Conservation (phyloP, 2,113 vertebrate species). For the Eulemur macaco region DNA sequence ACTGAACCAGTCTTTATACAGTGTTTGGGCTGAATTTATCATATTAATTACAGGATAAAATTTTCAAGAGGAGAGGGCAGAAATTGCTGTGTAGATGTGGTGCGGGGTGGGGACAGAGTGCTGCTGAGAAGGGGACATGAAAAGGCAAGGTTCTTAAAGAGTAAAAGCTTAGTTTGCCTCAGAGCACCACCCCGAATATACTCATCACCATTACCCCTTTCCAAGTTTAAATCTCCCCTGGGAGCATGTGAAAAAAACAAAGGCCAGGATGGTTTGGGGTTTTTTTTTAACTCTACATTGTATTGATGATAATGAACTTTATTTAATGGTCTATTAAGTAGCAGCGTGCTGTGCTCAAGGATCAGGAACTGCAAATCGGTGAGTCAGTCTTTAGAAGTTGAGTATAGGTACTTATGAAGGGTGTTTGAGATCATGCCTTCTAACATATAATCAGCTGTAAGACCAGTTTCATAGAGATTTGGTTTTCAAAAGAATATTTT, state of each 20-base stretch:
- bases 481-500: constrained; percentile 19
- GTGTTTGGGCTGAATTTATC: neutral
- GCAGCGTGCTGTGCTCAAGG: neutral
- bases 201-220: neutral
- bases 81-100: neutral
- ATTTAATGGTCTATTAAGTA: constrained; percentile 12
- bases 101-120: neutral
- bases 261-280: neutral
- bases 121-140: neutral
- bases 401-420: neutral
- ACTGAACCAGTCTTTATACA: neutral
- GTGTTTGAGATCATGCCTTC: neutral
- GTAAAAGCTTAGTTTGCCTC: neutral
- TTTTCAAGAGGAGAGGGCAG: neutral
- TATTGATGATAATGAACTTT: constrained; percentile 49
- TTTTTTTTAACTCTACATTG: neutral
- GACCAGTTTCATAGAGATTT: neutral
- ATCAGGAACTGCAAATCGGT: neutral
- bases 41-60: neutral
- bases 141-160: neutral
- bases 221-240: neutral
- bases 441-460: constrained; percentile 1
- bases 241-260: neutral
- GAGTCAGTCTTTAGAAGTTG: constrained; percentile 5
- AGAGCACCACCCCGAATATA: neutral